These are phyloP conservation scores for Bagarius yarrelli DNA, from an alignment of 2,113 vertebrate species.

Conservation along the genomic window DNA sequence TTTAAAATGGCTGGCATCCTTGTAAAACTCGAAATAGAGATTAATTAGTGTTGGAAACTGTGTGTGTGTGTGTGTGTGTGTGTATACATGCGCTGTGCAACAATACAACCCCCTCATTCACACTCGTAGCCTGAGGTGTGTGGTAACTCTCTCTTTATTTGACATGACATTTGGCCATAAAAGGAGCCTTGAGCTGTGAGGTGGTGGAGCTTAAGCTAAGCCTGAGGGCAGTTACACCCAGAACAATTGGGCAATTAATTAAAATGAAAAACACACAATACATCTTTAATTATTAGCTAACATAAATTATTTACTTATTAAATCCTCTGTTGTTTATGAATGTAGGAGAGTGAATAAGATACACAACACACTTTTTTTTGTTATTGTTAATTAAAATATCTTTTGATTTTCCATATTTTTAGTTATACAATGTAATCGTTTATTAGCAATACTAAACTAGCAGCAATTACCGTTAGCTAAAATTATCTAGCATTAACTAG, in stretches of 20 bases:
- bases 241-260: background rate
- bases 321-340: too few species aligned
- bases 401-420: too few species aligned
- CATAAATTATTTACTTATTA: background rate
- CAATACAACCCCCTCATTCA: constrained; percentile 12
- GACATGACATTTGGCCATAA: constrained; percentile 54
- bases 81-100: background rate
- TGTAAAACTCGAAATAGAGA: background rate
- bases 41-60: background rate
- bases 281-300: background rate
- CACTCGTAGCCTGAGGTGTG: constrained; percentile 36
- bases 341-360: background rate
- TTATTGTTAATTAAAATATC: too few species aligned
- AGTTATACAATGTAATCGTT: too few species aligned
- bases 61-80: constrained; percentile 7
- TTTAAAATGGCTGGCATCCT: background rate
- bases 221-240: constrained; percentile 26
- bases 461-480: background rate
- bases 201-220: constrained; percentile 54
- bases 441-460: too few species aligned
- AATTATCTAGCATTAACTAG: background rate
- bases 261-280: background rate
- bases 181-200: constrained; percentile 47
- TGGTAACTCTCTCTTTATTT: constrained; percentile 63
- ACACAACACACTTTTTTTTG: background rate